These are phyloP conservation scores for Lapara coniferarum DNA, from an alignment of 2,888 invertebrate genomes.

Conservation along the genomic window DNA sequence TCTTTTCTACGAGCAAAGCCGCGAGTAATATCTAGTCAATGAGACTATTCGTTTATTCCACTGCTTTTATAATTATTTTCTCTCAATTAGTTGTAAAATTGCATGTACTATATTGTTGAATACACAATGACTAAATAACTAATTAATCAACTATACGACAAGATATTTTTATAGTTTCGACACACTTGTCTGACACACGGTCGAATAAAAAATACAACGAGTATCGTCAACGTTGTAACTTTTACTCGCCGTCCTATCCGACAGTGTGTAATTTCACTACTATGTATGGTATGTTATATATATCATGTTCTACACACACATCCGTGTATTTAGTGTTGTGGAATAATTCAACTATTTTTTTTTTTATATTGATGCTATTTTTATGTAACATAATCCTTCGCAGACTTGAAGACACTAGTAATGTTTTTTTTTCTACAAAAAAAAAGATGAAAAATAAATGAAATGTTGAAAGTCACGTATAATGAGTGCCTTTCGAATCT, in stretches of 20 bases:
- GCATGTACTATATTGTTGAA: background rate
- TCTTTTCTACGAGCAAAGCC: too few species aligned
- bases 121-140: conserved; percentile 10
- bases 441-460: too few species aligned
- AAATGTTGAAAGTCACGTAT: too few species aligned
- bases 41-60: too few species aligned
- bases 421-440: background rate
- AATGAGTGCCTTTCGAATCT: too few species aligned
- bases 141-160: conserved; percentile 17
- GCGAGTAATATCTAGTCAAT: too few species aligned
- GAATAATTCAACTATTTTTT: background rate
- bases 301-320: background rate
- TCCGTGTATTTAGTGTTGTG: background rate
- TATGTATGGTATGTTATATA: conserved; percentile 10
- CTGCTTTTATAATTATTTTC: background rate
- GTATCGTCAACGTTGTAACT: background rate
- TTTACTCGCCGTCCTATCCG: conserved; percentile 1
- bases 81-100: background rate
- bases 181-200: conserved; percentile 12
- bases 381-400: background rate
- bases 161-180: conserved; percentile 25
- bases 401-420: background rate
- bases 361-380: background rate
- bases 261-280: conserved; percentile 19
- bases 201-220: background rate